Evolutionary conservation across 2,113 vertebrate genomes (phyloP).

Genomic region (Sisor rabdophorus): DNA sequence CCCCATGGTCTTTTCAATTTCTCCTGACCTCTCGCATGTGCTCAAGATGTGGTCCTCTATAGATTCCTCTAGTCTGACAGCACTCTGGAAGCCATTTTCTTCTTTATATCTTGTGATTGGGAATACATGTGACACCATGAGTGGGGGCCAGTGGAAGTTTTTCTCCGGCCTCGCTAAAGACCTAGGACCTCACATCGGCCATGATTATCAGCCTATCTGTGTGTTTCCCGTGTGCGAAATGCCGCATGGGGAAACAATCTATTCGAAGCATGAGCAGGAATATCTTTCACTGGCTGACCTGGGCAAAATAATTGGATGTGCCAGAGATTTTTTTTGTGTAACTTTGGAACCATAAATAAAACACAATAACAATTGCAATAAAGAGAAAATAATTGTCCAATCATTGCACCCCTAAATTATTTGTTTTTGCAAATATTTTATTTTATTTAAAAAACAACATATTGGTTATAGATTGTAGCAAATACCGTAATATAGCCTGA

Average conservation of each 20-base stretch:
- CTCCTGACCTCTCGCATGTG: conserved; percentile 58
- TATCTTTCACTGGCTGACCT: conserved; percentile 8
- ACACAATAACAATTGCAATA: neutral
- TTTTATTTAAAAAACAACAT: too few species aligned
- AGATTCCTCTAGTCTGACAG: conserved; percentile 54
- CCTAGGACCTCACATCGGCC: conserved; percentile 62
- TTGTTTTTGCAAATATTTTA: too few species aligned
- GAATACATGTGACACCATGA: conserved; percentile 59
- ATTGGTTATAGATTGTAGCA: too few species aligned
- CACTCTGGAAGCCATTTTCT: conserved; percentile 75
- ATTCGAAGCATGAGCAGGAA: conserved; percentile 41
- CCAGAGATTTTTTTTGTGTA: neutral
- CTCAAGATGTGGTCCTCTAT: conserved; percentile 56
- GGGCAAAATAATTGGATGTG: neutral
- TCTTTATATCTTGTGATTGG: conserved; percentile 49
- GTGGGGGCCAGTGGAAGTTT: conserved; percentile 34
- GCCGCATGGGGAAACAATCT: conserved; percentile 51
- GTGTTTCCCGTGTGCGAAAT: conserved; percentile 35
- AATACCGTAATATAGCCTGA: too few species aligned
- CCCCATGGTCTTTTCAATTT: conserved; percentile 51
- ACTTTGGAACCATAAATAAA: neutral
- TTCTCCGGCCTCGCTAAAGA: conserved; percentile 33
- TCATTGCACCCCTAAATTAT: too few species aligned
- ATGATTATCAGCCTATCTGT: conserved; percentile 60
- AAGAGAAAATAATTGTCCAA: neutral